Conservation (phyloP, 2,888 invertebrate species). For the Dioctria linearis region DNA sequence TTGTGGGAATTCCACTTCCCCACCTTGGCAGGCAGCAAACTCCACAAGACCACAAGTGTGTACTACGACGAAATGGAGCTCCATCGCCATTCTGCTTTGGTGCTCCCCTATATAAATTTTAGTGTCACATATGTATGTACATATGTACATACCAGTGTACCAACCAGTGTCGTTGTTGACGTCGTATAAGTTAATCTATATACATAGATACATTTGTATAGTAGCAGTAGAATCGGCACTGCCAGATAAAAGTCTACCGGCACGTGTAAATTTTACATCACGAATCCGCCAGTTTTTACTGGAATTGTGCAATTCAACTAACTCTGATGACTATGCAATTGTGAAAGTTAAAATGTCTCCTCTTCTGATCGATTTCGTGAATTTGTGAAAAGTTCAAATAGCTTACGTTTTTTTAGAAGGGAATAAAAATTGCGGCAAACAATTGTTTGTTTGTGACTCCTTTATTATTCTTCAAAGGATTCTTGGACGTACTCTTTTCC, state of each 20-base stretch:
- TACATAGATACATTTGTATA: no score
- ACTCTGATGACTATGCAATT: slow-evolving; percentile 20
- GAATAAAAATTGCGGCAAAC: no score
- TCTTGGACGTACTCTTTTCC: no score
- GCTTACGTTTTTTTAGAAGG: no score
- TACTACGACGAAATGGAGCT: not conserved
- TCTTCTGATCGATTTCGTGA: no score
- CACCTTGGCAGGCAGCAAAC: not conserved
- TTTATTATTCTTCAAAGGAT: no score
- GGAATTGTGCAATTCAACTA: not conserved
- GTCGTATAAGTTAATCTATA: no score
- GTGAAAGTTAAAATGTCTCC: not conserved
- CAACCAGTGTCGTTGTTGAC: no score
- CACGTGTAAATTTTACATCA: slow-evolving; percentile 35
- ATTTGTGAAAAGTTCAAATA: no score
- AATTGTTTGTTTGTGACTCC: no score
- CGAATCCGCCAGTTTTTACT: not conserved
- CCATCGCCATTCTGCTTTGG: slow-evolving; percentile 15
- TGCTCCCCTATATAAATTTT: not conserved
- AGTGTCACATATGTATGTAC: slow-evolving; percentile 2
- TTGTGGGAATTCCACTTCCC: slow-evolving; percentile 1
- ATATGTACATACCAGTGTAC: not conserved
- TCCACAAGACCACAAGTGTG: not conserved
- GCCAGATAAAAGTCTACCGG: slow-evolving; percentile 45
- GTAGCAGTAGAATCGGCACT: not conserved